These are phyloP conservation scores for Monarcha castaneiventris DNA, from an alignment of 2,113 vertebrate genomes.

Conservation along the genomic window DNA sequence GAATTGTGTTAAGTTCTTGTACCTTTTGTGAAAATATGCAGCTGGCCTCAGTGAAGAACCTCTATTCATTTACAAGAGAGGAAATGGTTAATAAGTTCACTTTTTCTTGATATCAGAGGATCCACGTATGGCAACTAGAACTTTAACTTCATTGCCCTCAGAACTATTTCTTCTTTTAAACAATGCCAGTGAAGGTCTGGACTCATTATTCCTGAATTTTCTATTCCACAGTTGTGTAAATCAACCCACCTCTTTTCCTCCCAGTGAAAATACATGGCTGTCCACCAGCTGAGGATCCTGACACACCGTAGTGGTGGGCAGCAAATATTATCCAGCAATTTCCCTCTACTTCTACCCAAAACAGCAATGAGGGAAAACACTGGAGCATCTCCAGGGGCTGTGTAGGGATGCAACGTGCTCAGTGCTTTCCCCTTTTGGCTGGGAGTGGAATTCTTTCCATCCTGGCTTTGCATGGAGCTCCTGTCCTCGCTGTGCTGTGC, in stretches of 20 bases:
- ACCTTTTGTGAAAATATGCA: background rate
- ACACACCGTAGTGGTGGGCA: background rate
- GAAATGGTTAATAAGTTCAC: background rate
- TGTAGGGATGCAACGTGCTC: accelerated
- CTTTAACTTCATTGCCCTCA: background rate
- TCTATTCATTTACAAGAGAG: background rate
- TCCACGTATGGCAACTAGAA: background rate
- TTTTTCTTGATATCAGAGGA: background rate
- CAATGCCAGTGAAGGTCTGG: background rate
- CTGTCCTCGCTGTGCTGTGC: accelerated
- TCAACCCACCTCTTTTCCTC: background rate
- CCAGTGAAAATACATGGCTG: background rate
- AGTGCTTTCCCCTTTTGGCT: background rate
- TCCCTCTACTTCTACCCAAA: background rate
- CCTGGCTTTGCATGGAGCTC: background rate
- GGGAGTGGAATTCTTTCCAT: background rate
- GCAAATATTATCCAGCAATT: accelerated
- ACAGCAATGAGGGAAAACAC: background rate
- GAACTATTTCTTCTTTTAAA: background rate
- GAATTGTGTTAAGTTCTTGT: background rate
- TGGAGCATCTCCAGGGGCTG: accelerated
- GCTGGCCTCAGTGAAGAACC: background rate
- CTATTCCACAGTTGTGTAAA: background rate
- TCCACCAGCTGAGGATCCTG: background rate
- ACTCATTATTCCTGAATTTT: background rate